phyloP scores from a whole-genome alignment of 2,888 invertebrate species.

The Eurois occulta region DNA sequence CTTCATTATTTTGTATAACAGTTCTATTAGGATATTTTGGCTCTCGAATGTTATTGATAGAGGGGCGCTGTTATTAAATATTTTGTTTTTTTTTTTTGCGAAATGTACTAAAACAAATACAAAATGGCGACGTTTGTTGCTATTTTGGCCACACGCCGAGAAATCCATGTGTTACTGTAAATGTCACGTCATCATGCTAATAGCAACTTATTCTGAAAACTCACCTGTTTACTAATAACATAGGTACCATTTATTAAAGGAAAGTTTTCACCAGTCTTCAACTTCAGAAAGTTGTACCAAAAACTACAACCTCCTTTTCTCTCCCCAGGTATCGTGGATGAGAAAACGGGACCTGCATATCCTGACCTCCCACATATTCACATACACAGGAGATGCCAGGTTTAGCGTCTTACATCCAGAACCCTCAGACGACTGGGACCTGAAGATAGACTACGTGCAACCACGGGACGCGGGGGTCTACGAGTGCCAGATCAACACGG shows the following conservation, averaged over 20 bases:
- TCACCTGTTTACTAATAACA: background rate
- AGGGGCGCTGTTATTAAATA: background rate
- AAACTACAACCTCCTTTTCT: background rate
- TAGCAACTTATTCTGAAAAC: background rate
- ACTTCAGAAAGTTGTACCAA: background rate
- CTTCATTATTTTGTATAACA: background rate
- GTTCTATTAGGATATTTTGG: background rate
- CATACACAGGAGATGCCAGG: constrained; percentile 96
- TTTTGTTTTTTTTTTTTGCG: background rate
- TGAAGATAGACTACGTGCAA: constrained; percentile 96
- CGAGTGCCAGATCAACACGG: constrained; percentile 97
- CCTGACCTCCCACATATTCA: constrained; percentile 94
- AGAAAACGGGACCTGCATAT: constrained; percentile 95
- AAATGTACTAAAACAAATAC: background rate
- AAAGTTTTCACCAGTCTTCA: background rate
- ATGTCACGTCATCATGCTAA: background rate
- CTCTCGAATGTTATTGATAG: background rate
- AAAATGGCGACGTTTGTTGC: background rate
- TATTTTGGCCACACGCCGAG: background rate
- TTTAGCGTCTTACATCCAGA: constrained; percentile 96
- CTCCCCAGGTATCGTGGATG: constrained; percentile 94
- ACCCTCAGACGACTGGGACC: constrained; percentile 96
- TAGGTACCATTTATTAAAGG: background rate
- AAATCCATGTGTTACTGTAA: background rate
- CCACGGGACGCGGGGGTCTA: constrained; percentile 95